Evolutionary conservation across 2,888 invertebrate species (phyloP), one percentile per base, ranked within the genome.

Genomic region (Anodontia alba): DNA sequence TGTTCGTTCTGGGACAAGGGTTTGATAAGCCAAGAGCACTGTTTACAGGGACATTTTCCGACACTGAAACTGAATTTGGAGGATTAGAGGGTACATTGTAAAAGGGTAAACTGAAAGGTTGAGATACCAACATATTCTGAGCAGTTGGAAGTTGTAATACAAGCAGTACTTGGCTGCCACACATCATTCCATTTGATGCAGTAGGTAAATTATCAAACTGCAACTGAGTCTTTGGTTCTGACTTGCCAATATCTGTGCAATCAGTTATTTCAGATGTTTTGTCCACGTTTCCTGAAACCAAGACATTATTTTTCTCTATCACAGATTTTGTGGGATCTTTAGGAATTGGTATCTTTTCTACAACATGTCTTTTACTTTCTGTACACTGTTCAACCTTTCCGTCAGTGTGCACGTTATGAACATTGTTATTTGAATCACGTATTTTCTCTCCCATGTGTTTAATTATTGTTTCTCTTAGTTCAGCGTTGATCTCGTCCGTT

Each of bases 361-460:
- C 7, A 26, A 12, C 26, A 5, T 7, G 17, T 26, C 3, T 12
- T 2, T 33, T 33, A 20, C 20, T 54, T 26, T 54, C 29, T 10
- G 12, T 17, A 12, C 5, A 5, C n/a, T 26, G 7, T 5, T 54
- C 29, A 33, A 5, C 2, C 10, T 17, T 7, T 15, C 1, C 29
- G 2, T 33, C 17, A 12, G 1, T 31, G 12, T 33, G 10, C 1
- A 17, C 8, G 7, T 23, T 7, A n/a, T n/a, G n/a, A 15, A 49
- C 49, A 54, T 62, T 62, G 33, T 62, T 62, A 29, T 62, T 62
- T 3, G 33, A 33, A 62, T 62, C 62, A 17, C 62, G 71, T 15
- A 80, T 57, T 73, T 75, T 80, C 36, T 71, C 43, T 17, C 77
- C 70, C 71, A 84, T 70, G 20, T 84, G 84, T 8, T 73, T 66